Base-by-base conservation (phyloP, 30 jellyfish, hydroid and myxozoan genomes). In the Chrysaora quinquecirrha region DNA sequence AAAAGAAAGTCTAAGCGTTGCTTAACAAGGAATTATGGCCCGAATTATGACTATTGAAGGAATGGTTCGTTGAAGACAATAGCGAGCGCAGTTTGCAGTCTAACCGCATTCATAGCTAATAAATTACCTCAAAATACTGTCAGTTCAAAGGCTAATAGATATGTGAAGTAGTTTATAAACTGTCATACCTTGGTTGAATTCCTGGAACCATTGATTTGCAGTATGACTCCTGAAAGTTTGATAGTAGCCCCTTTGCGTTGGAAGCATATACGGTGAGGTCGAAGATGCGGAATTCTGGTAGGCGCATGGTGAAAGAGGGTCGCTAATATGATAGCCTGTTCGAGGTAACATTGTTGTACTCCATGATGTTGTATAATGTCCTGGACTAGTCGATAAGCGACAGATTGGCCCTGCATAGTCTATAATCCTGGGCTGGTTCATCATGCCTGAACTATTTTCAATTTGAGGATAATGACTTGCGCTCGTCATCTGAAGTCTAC, bases 71-170 rank as follows among this genome's bases (percentile, higher is more conserved):
- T 70, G 78, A 80, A 46, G 50, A 80, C 90, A 80, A 80, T 80
- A 64, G 90, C 78, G 65, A 34, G 48, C 90, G 80, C 90, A 64
- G 90, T 68, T 75, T 47, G 84, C 80, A 49, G 84, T 49, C 90
- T 80, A 67, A 80, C 90, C 90, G 64, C 90, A 80, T 80, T 80
- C 90, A 33, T 80, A 80, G 90, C 77, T 80, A 66, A 80, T 80
- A 80, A 80, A 80, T 80, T 80, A 80, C 68, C 29, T 52, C 68
- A 52, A 52, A 38, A 38, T 14, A 52, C 68, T 52, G 68, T 52
- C 68, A 52, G 68, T 10, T 16, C 24, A 52, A 52, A 20, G 68
- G 68, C 29, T 52, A 52, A 52, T 52, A 52, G 68, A 52, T 52
- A 52, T 20, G 68, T 52, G 29, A 52, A 52, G 29, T 52, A 52